Percentiles rank a stretch among this genome's conserved stretches.
Conservation (phyloP, 1,140 invertebrate species). For the Aricia agestis region DNA sequence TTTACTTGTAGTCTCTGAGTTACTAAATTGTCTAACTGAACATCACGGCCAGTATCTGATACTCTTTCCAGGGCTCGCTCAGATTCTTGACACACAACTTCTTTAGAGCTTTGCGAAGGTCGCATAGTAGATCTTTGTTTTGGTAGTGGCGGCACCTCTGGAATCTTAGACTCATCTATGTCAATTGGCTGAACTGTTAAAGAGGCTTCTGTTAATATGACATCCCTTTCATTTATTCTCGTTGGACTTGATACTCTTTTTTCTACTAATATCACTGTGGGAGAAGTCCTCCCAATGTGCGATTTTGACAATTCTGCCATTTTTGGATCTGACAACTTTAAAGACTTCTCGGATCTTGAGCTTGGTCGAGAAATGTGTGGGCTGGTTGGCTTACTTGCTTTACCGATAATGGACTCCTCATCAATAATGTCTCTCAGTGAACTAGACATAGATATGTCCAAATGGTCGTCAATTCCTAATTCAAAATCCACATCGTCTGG, state of each 20-base stretch:
- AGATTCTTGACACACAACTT: conserved; percentile 28
- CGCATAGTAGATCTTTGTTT: conserved; percentile 33
- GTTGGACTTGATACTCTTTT: conserved; percentile 76
- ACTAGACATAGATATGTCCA: conserved; percentile 65
- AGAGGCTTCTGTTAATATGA: conserved; percentile 75
- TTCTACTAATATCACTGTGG: conserved; percentile 78
- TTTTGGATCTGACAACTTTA: conserved; percentile 76
- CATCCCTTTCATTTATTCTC: conserved; percentile 70
- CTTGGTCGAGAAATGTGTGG: conserved; percentile 62
- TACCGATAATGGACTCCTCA: conserved; percentile 56
- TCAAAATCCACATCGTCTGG: conserved; percentile 86
- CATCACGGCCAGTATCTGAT: conserved; percentile 52
- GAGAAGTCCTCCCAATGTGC: conserved; percentile 74
- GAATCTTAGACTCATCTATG: conserved; percentile 56
- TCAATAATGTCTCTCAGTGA: conserved; percentile 61
- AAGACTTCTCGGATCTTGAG: conserved; percentile 70
- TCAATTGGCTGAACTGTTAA: conserved; percentile 74
- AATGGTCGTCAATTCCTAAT: conserved; percentile 76
- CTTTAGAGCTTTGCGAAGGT: conserved; percentile 27
- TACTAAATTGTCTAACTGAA: conserved; percentile 64
- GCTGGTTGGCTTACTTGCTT: conserved; percentile 43
- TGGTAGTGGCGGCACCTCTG: conserved; percentile 64
- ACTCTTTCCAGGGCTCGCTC: conserved; percentile 68
- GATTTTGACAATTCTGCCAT: conserved; percentile 76
- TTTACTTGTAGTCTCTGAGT: conserved; percentile 80